A percentile compares a stretch with the other conserved stretches of the same genome.
Evolutionary conservation across 2,888 invertebrate species (phyloP).

Genomic region (Ornithoptera priamus): DNA sequence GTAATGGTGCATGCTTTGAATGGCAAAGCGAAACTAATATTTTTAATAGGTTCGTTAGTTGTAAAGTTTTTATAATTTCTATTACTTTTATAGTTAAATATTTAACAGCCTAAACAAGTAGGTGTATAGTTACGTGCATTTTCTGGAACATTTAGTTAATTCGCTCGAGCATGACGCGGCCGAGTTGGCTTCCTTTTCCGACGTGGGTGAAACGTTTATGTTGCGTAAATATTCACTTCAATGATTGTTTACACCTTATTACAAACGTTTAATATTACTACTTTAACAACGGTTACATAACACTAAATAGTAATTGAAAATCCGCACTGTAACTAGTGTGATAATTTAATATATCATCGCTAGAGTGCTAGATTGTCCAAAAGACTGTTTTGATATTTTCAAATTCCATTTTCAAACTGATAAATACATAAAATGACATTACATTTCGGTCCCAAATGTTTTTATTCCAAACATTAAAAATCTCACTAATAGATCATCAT

Average conservation of each 20-base stretch:
- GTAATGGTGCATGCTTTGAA: too few relatives aligned
- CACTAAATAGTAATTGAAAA: background rate
- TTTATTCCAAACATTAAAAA: too few relatives aligned
- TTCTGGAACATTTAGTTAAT: constrained; percentile 24
- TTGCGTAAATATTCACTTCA: constrained; percentile 57
- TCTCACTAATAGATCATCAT: too few relatives aligned
- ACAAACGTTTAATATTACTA: background rate
- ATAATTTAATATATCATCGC: background rate
- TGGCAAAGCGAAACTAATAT: too few relatives aligned
- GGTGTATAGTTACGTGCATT: constrained; percentile 16
- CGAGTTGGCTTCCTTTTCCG: constrained; percentile 69
- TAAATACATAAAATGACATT: too few relatives aligned
- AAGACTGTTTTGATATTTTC: too few relatives aligned
- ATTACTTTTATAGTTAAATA: background rate
- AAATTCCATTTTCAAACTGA: too few relatives aligned
- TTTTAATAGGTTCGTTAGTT: background rate
- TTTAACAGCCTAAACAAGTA: constrained; percentile 3
- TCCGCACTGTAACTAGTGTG: background rate
- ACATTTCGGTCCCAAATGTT: too few relatives aligned
- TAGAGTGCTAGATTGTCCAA: too few relatives aligned
- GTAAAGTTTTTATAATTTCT: background rate
- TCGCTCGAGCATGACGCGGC: constrained; percentile 54
- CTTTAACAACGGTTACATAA: background rate
- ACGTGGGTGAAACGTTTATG: constrained; percentile 64
- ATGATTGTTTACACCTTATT: constrained; percentile 17